Conservation (phyloP, 2,113 vertebrate genomes). For the Equus przewalskii region DNA sequence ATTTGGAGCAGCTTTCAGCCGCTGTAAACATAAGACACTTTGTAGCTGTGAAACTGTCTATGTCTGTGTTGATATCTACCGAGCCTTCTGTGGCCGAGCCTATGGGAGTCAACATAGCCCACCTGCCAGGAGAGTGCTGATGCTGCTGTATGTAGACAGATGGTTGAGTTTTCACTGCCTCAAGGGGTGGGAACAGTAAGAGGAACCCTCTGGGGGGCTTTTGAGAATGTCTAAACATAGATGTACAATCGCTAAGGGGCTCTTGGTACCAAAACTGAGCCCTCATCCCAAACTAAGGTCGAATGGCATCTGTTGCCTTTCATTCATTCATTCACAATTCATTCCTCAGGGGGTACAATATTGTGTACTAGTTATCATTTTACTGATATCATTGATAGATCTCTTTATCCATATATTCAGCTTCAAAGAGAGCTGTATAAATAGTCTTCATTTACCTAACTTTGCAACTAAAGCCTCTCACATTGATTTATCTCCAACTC, state of each 20-base stretch:
- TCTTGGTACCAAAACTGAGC: neutral
- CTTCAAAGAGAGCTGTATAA: neutral
- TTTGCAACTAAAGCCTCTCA: neutral
- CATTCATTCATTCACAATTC: neutral
- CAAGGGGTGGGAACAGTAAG: neutral
- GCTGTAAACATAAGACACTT: neutral
- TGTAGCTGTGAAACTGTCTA: neutral
- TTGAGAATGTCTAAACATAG: neutral
- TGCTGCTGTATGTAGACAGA: neutral
- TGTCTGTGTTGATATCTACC: neutral
- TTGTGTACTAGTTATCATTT: neutral
- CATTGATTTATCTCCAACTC: neutral
- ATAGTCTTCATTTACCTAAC: neutral
- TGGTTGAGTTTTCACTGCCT: neutral
- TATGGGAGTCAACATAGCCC: neutral
- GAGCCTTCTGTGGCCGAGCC: neutral
- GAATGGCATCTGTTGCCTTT: neutral
- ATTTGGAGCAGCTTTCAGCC: neutral
- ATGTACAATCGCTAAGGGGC: neutral
- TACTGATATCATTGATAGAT: neutral
- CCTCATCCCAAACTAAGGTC: neutral
- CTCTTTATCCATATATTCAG: neutral
- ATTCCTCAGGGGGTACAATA: neutral
- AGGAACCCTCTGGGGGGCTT: neutral
- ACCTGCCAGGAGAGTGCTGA: neutral